Evolutionary conservation across 1,140 invertebrate genomes (phyloP), one percentile per base, ranked within the genome.

Genomic region (Drosophila nikananu): DNA sequence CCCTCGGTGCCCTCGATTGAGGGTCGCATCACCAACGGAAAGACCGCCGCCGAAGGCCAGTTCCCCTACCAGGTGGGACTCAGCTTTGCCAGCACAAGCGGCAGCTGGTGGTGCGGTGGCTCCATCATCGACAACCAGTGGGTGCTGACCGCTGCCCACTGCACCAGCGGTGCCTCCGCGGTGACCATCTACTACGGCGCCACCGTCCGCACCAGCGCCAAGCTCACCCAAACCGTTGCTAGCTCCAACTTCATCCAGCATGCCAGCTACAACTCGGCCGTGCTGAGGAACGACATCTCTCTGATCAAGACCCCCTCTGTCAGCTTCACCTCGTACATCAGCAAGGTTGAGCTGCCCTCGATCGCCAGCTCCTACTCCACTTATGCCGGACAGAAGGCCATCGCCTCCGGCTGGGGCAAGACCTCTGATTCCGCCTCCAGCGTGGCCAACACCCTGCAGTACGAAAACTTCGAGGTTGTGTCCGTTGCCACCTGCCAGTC

Each of bases 131-230:
- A 82, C 72, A 77, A 91, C 54, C 21, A 92, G 4, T 95, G 94
- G 93, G 84, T 95, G 4, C 68, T 96, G 30, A 94, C 94, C 12
- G 95, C 95, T 23, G 95, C 95, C 23, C 95, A 96, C 77, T 96
- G 95, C 77, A 76, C 73, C 44, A 49, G 19, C 49, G 70, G 86
- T 72, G 83, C 86, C 10, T 55, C 74, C 5, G 7, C 52, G 9
- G 91, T 81, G 60, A 83, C 67, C 74, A 42, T 83, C 42, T 66
- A 58, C 57, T 83, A 68, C 17, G 91, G 86, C 30, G 77, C 91
- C 57, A 77, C 84, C 8, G 10, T 52, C 2, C 91, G 91, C 57
- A 86, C 80, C 39, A 55, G 0, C 13, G 57, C 83, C 49, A 58
- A 79, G 57, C 1, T 77, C 1, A 66, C 51, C 42, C 58, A 73